A percentile compares a stretch with the other conserved stretches of the same genome.
These are phyloP conservation scores for Vireo altiloquus DNA, from an alignment of 2,113 vertebrate species.

Conservation along the genomic window DNA sequence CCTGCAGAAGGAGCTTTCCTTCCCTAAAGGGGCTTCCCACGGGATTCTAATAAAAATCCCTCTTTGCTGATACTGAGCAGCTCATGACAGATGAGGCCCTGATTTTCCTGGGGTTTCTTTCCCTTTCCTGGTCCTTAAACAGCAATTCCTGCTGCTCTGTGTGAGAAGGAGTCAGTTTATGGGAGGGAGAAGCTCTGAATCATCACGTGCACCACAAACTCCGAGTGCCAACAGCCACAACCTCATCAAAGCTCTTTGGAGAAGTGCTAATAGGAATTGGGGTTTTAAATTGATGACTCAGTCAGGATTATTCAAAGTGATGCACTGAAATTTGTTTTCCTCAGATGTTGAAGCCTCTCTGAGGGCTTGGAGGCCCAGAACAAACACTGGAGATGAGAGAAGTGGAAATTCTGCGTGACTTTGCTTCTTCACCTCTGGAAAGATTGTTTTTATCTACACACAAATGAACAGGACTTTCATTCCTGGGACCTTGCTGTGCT, in stretches of 20 bases:
- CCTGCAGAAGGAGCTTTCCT: not conserved
- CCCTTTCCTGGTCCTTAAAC: not conserved
- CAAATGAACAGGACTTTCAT: slow-evolving; percentile 34
- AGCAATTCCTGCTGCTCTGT: not conserved
- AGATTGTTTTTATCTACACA: slow-evolving; percentile 30
- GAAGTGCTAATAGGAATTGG: slow-evolving; percentile 65
- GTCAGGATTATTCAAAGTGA: slow-evolving; percentile 47
- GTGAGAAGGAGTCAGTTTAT: not conserved
- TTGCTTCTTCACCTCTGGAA: slow-evolving; percentile 19
- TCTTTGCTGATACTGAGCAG: not conserved
- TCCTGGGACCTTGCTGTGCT: slow-evolving; percentile 12
- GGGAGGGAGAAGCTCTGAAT: slow-evolving; percentile 19
- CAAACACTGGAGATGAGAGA: slow-evolving; percentile 10
- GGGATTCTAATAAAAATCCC: not conserved
- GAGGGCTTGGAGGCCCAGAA: not conserved
- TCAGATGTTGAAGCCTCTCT: slow-evolving; percentile 10
- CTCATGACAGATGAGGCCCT: not conserved
- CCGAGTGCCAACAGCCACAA: slow-evolving; percentile 42
- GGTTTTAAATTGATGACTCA: slow-evolving; percentile 60
- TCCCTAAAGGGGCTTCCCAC: not conserved
- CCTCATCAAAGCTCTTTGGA: slow-evolving; percentile 49
- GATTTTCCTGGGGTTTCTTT: not conserved
- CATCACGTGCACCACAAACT: not conserved
- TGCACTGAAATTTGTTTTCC: slow-evolving; percentile 36
- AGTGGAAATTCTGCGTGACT: not conserved